A percentile compares a stretch with the other conserved stretches of the same genome.
Conservation (phyloP, 2,113 vertebrate genomes). For the Ptilorrhoa leucosticta region DNA sequence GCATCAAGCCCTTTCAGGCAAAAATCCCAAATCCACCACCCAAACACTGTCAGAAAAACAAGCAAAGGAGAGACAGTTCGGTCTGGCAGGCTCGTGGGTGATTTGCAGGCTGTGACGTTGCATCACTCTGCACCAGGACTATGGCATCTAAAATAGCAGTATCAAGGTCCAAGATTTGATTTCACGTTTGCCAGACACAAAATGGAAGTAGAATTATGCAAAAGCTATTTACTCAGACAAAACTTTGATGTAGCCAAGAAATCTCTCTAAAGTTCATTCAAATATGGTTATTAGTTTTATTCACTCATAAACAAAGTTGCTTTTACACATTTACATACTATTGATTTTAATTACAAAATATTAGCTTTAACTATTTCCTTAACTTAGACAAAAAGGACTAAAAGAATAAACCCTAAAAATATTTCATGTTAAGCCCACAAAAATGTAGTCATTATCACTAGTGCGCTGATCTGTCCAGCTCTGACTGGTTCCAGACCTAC, state of each 20-base stretch:
- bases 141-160: background rate
- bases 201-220: background rate
- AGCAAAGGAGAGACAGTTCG: background rate
- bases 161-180: background rate
- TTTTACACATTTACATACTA: background rate
- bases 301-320: background rate
- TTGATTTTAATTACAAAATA: background rate
- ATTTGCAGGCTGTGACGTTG: background rate
- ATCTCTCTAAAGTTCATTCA: background rate
- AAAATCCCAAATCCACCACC: background rate
- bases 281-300: background rate
- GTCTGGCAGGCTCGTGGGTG: background rate
- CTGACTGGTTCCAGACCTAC: background rate
- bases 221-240: background rate
- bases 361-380: background rate
- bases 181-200: background rate
- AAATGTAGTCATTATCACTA: background rate
- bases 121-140: background rate
- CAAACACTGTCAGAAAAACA: slow-evolving; percentile 10
- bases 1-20: background rate
- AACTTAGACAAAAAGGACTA: background rate
- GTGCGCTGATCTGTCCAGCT: background rate
- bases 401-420: background rate
- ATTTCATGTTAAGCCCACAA: background rate
- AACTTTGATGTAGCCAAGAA: background rate